A percentile compares a stretch with the other conserved stretches of the same genome.
Evolutionary conservation across 2,888 invertebrate species (phyloP).

Genomic region (Rhagium mordax): DNA sequence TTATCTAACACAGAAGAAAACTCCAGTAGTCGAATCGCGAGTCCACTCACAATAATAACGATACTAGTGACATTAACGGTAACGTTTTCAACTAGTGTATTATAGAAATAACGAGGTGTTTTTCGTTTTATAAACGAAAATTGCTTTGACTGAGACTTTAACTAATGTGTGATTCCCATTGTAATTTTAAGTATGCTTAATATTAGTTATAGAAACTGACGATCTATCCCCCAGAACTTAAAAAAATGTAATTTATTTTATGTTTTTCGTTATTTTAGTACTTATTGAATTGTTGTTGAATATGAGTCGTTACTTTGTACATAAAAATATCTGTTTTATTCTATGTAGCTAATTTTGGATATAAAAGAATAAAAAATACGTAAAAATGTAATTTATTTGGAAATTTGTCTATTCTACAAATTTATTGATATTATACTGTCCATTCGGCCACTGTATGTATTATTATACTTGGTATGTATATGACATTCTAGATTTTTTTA

Average conservation of each 20-base stretch:
- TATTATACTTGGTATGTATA: conserved; percentile 7
- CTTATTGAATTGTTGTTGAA: conserved; percentile 33
- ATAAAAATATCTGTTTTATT: conserved; percentile 6
- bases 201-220: conserved; percentile 30
- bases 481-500: conserved; percentile 19
- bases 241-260: conserved; percentile 30
- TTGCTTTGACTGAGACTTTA: conserved; percentile 56
- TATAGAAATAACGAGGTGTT: conserved; percentile 47
- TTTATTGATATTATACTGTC: conserved; percentile 17
- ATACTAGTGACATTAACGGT: conserved; percentile 49
- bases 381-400: conserved; percentile 1
- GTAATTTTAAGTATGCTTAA: conserved; percentile 29
- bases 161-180: conserved; percentile 46
- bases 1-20: conserved; percentile 34
- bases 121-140: conserved; percentile 60
- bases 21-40: conserved; percentile 38
- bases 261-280: conserved; percentile 32
- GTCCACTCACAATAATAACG: conserved; percentile 40
- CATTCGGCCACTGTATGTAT: neutral
- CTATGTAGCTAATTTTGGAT: conserved; percentile 12
- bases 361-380: neutral
- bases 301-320: conserved; percentile 19
- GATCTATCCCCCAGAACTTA: conserved; percentile 23
- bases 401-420: conserved; percentile 9
- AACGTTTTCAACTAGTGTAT: conserved; percentile 49